Evolutionary conservation across 2,888 invertebrate genomes (phyloP).

Genomic region (Zygaena filipendulae): DNA sequence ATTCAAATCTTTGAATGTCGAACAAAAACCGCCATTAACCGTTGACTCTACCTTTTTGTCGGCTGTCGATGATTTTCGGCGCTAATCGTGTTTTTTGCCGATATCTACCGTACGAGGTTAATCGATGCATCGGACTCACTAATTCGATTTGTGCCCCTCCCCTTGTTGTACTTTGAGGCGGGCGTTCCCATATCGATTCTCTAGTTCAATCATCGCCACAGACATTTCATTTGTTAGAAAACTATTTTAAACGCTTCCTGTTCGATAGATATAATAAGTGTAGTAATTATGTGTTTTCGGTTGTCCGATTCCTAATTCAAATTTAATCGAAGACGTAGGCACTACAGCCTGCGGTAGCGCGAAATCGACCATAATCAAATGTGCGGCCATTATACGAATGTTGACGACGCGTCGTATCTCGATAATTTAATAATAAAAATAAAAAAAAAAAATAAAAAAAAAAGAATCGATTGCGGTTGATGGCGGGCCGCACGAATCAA

Average conservation of each 20-base stretch:
- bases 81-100: constrained; percentile 65
- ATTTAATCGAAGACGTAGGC: no score
- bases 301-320: constrained; percentile 21
- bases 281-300: no score
- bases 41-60: constrained; percentile 58
- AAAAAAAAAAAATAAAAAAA: constrained; percentile 37
- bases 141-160: constrained; percentile 65
- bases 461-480: constrained; percentile 64
- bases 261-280: no score
- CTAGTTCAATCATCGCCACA: constrained; percentile 35
- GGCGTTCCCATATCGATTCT: constrained; percentile 59
- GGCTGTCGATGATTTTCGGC: constrained; percentile 60
- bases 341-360: no score
- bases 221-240: no score
- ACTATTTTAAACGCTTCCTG: no score
- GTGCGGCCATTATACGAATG: constrained; percentile 28
- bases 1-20: constrained; percentile 65
- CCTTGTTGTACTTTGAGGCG: constrained; percentile 42
- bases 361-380: no score
- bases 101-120: constrained; percentile 49
- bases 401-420: constrained; percentile 29
- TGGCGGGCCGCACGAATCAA: constrained; percentile 49
- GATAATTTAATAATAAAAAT: constrained; percentile 56
- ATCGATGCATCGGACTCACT: constrained; percentile 61
- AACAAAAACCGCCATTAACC: constrained; percentile 66